Conservation (phyloP, 2,113 vertebrate species). For the Telmatochromis sp. region DNA sequence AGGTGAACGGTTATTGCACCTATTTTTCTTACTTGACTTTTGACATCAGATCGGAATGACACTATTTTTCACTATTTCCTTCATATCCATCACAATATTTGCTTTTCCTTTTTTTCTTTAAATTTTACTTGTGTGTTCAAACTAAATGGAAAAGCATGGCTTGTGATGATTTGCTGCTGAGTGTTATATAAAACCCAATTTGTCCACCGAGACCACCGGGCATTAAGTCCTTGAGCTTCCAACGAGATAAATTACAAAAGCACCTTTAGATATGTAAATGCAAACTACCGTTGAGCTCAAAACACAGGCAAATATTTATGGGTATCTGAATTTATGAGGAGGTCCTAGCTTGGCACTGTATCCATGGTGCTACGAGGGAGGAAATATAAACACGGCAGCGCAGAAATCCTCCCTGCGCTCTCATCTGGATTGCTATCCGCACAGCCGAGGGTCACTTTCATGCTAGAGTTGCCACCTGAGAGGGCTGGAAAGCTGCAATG, state of each 20-base stretch:
- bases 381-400: slow-evolving; percentile 58
- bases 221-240: background rate
- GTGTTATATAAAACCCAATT: slow-evolving; percentile 18
- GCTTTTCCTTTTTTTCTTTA: background rate
- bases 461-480: slow-evolving; percentile 2
- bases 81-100: background rate
- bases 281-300: slow-evolving; percentile 40
- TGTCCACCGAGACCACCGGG: slow-evolving; percentile 25
- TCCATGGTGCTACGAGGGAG: slow-evolving; percentile 55
- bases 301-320: slow-evolving; percentile 69
- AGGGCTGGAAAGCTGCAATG: background rate
- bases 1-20: background rate
- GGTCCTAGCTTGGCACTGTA: slow-evolving; percentile 49
- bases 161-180: background rate
- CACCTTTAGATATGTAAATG: slow-evolving; percentile 58
- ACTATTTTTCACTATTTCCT: background rate
- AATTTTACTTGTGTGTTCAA: background rate
- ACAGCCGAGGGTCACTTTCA: slow-evolving; percentile 21
- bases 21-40: background rate
- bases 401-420: slow-evolving; percentile 39
- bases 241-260: slow-evolving; percentile 54
- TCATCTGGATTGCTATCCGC: slow-evolving; percentile 23
- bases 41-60: background rate
- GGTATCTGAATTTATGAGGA: slow-evolving; percentile 59
- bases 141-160: background rate